Conservation (phyloP, 2,797 vertebrate genomes). For the Sylvia borin region DNA sequence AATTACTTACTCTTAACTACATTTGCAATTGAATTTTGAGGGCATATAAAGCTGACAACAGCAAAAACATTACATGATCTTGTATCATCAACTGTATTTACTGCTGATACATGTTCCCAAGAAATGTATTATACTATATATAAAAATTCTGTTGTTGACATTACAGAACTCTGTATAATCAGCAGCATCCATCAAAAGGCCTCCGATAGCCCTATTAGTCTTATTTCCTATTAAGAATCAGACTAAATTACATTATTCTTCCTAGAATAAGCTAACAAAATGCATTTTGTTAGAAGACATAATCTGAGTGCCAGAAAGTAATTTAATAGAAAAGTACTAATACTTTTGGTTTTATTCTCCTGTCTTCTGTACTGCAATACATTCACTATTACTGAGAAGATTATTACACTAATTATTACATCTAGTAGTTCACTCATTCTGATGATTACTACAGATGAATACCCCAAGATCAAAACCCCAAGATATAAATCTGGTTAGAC, state of each 20-base stretch:
- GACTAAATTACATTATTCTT: constrained; percentile 69
- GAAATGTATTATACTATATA: constrained; percentile 61
- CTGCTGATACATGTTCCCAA: constrained; percentile 34
- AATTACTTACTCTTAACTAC: constrained; percentile 45
- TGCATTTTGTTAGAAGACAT: constrained; percentile 63
- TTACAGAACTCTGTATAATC: constrained; percentile 56
- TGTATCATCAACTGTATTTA: constrained; percentile 63
- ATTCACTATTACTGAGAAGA: constrained; percentile 57
- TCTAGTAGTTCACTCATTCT: constrained; percentile 69
- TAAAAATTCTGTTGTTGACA: constrained; percentile 68
- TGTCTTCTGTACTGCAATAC: constrained; percentile 42
- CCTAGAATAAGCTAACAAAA: constrained; percentile 68
- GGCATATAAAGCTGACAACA: constrained; percentile 46
- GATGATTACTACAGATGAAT: constrained; percentile 59
- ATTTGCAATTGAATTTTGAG: constrained; percentile 52
- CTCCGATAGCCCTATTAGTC: constrained; percentile 67
- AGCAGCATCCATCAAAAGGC: constrained; percentile 70
- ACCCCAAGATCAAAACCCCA: constrained; percentile 66
- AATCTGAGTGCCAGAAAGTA: constrained; percentile 67
- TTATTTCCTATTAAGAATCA: constrained; percentile 73
- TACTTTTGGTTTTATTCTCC: constrained; percentile 56
- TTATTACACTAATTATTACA: constrained; percentile 72
- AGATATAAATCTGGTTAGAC: constrained; percentile 11
- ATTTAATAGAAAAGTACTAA: constrained; percentile 61
- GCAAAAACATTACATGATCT: constrained; percentile 60